These are phyloP conservation scores for Clarias platycephalus DNA, from an alignment of 2,797 vertebrate genomes.

Conservation along the genomic window DNA sequence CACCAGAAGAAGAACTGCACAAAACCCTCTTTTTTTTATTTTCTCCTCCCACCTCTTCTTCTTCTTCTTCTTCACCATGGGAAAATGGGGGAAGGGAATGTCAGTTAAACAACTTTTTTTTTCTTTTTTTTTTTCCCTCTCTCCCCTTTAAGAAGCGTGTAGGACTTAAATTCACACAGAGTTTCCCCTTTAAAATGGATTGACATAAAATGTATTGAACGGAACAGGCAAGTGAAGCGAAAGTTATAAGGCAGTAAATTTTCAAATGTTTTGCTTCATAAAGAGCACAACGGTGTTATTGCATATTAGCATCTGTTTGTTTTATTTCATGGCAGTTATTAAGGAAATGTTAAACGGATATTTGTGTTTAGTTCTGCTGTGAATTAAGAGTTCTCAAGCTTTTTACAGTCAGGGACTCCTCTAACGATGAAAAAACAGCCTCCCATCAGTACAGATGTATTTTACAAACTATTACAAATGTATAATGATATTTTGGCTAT, in stretches of 20 bases:
- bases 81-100: slow-evolving; percentile 83
- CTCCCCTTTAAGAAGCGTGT: slow-evolving; percentile 64
- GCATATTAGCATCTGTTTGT: slow-evolving; percentile 34
- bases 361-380: slow-evolving; percentile 19
- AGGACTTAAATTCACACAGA: slow-evolving; percentile 82
- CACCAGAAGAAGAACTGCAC: slow-evolving; percentile 79
- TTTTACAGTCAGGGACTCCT: background rate
- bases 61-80: slow-evolving; percentile 87
- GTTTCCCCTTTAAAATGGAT: slow-evolving; percentile 76
- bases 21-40: slow-evolving; percentile 65
- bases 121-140: slow-evolving; percentile 56
- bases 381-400: background rate
- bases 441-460: background rate
- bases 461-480: background rate
- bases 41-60: slow-evolving; percentile 54
- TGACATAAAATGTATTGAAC: slow-evolving; percentile 45
- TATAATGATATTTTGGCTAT: slow-evolving; percentile 1
- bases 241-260: slow-evolving; percentile 55
- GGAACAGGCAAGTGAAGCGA: slow-evolving; percentile 47
- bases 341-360: slow-evolving; percentile 20
- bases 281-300: slow-evolving; percentile 30
- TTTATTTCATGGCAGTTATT: slow-evolving; percentile 26
- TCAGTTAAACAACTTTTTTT: slow-evolving; percentile 79
- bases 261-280: slow-evolving; percentile 42
- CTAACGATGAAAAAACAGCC: background rate